A percentile compares a stretch with the other conserved stretches of the same genome.
Evolutionary conservation across 2,888 invertebrate species (phyloP).

Genomic region (Leptothorax acervorum): DNA sequence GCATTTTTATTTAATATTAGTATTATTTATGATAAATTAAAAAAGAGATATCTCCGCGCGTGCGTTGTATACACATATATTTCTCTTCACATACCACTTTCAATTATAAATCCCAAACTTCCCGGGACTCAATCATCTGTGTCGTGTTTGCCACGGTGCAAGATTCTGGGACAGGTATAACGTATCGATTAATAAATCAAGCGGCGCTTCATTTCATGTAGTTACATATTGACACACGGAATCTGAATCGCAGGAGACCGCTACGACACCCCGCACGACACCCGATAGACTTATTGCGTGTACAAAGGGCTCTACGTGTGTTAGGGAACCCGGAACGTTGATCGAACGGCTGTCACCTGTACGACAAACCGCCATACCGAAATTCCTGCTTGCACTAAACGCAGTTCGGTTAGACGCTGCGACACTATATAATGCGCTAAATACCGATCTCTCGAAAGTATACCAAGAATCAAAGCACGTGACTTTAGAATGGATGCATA

Average conservation of each 20-base stretch:
- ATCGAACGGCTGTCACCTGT: constrained; percentile 62
- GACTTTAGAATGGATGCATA: background rate
- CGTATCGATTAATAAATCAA: constrained; percentile 42
- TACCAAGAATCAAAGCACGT: background rate
- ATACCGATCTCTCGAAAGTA: background rate
- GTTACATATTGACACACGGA: constrained; percentile 39
- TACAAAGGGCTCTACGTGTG: constrained; percentile 38
- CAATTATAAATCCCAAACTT: constrained; percentile 13
- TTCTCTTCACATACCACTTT: background rate
- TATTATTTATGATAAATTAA: background rate
- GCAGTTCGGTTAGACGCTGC: constrained; percentile 8
- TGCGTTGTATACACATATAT: background rate
- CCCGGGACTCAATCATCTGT: background rate
- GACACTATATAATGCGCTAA: background rate
- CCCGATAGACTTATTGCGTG: constrained; percentile 50
- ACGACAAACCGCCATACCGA: constrained; percentile 60
- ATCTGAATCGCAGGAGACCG: constrained; percentile 18
- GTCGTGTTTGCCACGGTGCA: background rate
- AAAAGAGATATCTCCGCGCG: background rate
- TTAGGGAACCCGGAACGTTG: constrained; percentile 34
- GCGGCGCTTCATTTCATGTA: constrained; percentile 20
- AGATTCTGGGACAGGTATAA: background rate
- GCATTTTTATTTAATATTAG: background rate
- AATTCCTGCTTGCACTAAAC: constrained; percentile 53
- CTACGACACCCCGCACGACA: constrained; percentile 10